Evolutionary conservation across 2,113 vertebrate species (phyloP).

Genomic region (Thryonomys swinderianus): DNA sequence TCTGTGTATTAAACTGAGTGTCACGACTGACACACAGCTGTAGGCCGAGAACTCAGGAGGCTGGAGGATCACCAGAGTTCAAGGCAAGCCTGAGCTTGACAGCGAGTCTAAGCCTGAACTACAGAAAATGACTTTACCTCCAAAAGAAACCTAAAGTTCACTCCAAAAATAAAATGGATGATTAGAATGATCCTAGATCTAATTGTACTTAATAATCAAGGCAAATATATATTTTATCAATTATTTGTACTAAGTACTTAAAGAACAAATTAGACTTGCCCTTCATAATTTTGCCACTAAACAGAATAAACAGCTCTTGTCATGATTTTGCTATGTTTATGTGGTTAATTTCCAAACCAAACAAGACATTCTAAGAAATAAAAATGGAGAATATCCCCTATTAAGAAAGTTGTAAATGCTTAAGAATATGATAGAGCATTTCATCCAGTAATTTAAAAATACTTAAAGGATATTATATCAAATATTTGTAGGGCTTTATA

Average conservation of each 20-base stretch:
- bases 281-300: neutral
- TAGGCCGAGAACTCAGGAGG: no score
- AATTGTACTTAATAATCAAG: neutral
- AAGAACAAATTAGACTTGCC: neutral
- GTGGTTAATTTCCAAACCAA: neutral
- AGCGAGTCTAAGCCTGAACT: no score
- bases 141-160: neutral
- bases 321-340: neutral
- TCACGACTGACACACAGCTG: no score
- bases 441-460: neutral
- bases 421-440: neutral
- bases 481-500: neutral
- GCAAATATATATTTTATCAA: neutral
- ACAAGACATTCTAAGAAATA: neutral
- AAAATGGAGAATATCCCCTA: neutral
- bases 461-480: neutral
- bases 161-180: neutral
- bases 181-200: no score
- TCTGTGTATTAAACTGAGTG: neutral
- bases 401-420: neutral
- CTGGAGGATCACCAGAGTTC: no score
- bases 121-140: no score
- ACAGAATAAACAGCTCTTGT: neutral
- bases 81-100: no score
- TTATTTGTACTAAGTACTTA: neutral